Percentiles rank a stretch among this genome's conserved stretches.
Conservation (phyloP, 2,113 vertebrate species). For the Craseonycteris thonglongyai region DNA sequence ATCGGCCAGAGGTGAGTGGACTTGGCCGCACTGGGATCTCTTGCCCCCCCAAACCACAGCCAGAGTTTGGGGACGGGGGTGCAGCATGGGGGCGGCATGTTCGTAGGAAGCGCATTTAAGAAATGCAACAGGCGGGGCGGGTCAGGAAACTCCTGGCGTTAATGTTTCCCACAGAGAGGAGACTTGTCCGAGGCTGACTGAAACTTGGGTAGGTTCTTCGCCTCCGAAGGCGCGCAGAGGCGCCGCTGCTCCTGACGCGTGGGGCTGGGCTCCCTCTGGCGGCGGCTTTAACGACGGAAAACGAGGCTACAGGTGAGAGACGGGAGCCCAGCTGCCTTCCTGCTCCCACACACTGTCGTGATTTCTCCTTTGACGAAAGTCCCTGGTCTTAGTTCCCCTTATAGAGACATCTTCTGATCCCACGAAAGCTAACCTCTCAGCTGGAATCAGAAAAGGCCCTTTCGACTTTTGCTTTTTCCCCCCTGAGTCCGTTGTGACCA, state of each 20-base stretch:
- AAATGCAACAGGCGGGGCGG: slow-evolving; percentile 52
- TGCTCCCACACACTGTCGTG: not conserved
- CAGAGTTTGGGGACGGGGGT: not conserved
- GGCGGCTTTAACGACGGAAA: not conserved
- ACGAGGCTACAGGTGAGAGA: slow-evolving; percentile 13
- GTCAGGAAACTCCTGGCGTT: slow-evolving; percentile 1
- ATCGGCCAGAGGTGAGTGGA: slow-evolving; percentile 52
- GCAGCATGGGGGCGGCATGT: not conserved
- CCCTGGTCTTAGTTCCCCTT: not conserved
- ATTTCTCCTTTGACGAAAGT: not conserved
- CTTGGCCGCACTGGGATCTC: not conserved
- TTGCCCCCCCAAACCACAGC: not conserved
- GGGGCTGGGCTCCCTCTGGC: slow-evolving; percentile 69
- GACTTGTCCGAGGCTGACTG: slow-evolving; percentile 48
- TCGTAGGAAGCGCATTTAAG: not conserved
- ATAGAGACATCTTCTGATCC: not conserved
- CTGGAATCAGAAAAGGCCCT: not conserved
- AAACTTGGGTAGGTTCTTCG: slow-evolving; percentile 72
- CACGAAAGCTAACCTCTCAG: not conserved
- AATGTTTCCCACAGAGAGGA: not conserved
- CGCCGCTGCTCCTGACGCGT: not conserved
- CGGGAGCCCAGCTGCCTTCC: not conserved
- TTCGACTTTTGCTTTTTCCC: not conserved
- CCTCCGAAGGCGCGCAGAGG: not conserved
- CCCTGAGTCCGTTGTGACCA: not conserved